Base-by-base conservation (phyloP, 1,140 invertebrate species). In the Ips typographus region DNA sequence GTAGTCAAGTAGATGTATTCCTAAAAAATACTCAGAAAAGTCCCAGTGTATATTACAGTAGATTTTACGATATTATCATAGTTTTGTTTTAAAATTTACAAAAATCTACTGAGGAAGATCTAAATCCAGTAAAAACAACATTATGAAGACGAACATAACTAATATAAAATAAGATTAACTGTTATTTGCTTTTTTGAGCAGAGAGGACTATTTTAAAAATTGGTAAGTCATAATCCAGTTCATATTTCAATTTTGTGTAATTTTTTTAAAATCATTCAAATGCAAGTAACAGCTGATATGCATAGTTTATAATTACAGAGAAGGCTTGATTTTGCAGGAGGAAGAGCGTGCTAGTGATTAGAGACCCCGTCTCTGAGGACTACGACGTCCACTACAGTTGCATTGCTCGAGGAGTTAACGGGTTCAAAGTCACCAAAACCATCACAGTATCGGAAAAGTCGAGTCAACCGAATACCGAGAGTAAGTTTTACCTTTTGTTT, bases 271-370 rank as follows among this genome's bases (percentile, higher is more conserved):
- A 49, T 49, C 44, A 49, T 8, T 49, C 7, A 6, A 49, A 2
- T 4, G 51, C 51, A 52, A 60, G 5, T 53, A 61, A 37, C 39
- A 7, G 4, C 49, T 60, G 36, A 41, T 41, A 59, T 68, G 51
- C 62, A 68, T 70, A 70, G 68, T 70, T 70, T 70, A 70, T 70
- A 70, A 67, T 71, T 71, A 66, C 64, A 66, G 63, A 67, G 58
- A 62, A 55, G 59, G 67, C 57, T 71, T 76, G 70, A 37, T 65
- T 70, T 76, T 74, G 36, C 70, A 79, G 77, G 73, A 78, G 63
- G 64, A 71, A 60, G 69, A 78, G 75, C 70, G 76, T 71, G 59
- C 70, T 78, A 65, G 61, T 74, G 59, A 77, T 79, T 64, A 60
- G 60, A 63, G 70, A 4, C 61, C 68, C 6, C 22, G 22, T 22